Base-by-base conservation (phyloP, 2,113 vertebrate genomes). In the Anhinga anhinga region DNA sequence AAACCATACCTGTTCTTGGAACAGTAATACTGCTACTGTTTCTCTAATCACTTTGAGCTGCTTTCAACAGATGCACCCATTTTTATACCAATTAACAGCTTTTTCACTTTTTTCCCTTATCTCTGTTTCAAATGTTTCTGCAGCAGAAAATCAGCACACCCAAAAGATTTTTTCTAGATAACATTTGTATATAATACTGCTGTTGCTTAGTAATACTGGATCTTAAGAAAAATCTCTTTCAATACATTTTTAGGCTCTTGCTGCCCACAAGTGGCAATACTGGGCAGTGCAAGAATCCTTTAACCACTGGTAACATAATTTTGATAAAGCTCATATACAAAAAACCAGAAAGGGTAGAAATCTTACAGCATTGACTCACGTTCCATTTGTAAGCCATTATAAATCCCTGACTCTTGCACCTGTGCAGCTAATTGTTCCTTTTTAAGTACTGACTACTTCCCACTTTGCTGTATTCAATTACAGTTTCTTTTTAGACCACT, bases 241-340 rank as follows among this genome's bases (percentile, higher is more conserved):
- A 73, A 27, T 13, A 26, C n/a, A 83, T 83, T 84, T 88, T 67
- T 44, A 80, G 76, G 17, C 20, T 61, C 16, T 29, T 95, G 76
- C 90, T 96, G 95, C 94, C 95, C 84, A 32, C 96, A 84, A 67
- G 88, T 45, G 96, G 92, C 65, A 86, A 49, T 26, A 84, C 5
- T 11, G 14, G 45, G 86, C 19, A 92, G 30, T 69, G 77, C 92
- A 95, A 74, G 32, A 71, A 81, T 44, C 15, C 25, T 81, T 63
- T 59, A 86, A 63, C 23, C 14, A 49, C 26, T 36, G 7, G 17
- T 56, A 71, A 70, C 18, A n/a, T 21, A 11, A 45, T 47, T 86
- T 73, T 73, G 6, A 19, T 45, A 76, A 83, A 56, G 21, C 19
- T 69, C 14, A 70, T 12, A 89, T 14, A 53, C 10, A 92, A 14